Conservation (phyloP, 2,113 vertebrate species). For the Oreochromis aureus region DNA sequence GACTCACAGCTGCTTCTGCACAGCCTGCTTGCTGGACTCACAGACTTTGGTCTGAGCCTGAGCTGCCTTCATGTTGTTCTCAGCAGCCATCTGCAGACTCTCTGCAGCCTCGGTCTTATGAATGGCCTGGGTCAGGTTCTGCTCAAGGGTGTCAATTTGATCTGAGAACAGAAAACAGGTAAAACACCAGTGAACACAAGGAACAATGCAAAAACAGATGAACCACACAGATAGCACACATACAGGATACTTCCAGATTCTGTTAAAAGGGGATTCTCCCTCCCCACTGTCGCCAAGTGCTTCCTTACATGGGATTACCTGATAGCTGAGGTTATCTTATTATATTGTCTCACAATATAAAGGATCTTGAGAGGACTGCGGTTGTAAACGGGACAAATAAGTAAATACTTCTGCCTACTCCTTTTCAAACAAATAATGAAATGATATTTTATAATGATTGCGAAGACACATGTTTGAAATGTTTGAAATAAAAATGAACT, state of each 20-base stretch:
- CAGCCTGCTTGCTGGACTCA: conserved; percentile 19
- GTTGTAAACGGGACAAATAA: too few species aligned
- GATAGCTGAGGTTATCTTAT: background rate
- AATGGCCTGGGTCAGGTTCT: conserved; percentile 55
- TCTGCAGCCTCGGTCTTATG: conserved; percentile 16
- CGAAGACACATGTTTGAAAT: too few species aligned
- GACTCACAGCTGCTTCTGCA: conserved; percentile 69
- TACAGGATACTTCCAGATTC: background rate
- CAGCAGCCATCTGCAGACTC: conserved; percentile 19
- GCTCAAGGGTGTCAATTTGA: conserved; percentile 36
- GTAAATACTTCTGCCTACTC: too few species aligned
- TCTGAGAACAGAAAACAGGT: conserved; percentile 34
- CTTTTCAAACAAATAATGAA: too few species aligned
- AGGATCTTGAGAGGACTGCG: background rate
- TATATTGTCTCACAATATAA: background rate
- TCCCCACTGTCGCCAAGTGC: background rate
- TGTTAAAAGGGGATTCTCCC: background rate
- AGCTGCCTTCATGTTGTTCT: conserved; percentile 41
- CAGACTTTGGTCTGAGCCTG: conserved; percentile 47
- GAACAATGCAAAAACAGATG: background rate
- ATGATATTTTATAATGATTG: too few species aligned
- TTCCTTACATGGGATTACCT: background rate
- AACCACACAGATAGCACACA: background rate
- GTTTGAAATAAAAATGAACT: too few species aligned
- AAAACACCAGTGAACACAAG: background rate